Evolutionary conservation across 1,140 invertebrate species (phyloP).

Genomic region (Cyclina sinensis): DNA sequence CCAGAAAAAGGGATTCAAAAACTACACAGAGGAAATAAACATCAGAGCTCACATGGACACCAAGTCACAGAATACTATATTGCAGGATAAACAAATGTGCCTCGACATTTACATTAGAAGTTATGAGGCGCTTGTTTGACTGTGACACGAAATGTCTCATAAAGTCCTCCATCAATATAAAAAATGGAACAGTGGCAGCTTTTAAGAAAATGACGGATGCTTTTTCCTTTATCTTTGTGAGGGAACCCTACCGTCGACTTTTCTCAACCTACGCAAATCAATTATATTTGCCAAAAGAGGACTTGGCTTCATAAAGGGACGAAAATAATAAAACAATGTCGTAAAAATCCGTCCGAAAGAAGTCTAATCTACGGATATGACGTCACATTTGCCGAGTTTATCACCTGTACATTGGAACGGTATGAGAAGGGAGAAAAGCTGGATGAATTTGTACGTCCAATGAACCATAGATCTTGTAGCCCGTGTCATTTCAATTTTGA

Average conservation of each 20-base stretch:
- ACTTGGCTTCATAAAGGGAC: background rate
- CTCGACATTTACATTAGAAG: background rate
- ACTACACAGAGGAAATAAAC: background rate
- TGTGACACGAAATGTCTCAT: slow-evolving; percentile 25
- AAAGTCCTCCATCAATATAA: background rate
- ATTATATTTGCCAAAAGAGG: slow-evolving; percentile 13
- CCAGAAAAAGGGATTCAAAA: background rate
- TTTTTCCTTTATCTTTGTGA: background rate
- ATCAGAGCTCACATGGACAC: slow-evolving; percentile 5
- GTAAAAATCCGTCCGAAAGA: background rate
- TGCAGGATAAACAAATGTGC: slow-evolving; percentile 13
- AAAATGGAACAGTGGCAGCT: background rate
- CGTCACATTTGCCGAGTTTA: slow-evolving; percentile 34
- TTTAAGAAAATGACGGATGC: background rate
- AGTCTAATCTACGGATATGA: slow-evolving; percentile 24
- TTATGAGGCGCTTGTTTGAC: background rate
- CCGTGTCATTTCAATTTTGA: slow-evolving; percentile 23
- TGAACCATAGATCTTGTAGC: background rate
- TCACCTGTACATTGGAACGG: background rate
- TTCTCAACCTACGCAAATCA: slow-evolving; percentile 16
- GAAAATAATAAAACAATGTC: background rate
- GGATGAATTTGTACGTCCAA: background rate
- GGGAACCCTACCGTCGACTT: background rate
- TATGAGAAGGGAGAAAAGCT: background rate
- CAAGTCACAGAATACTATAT: background rate